Percentiles rank a stretch among this genome's conserved stretches.
phyloP scores from a whole-genome alignment of 2,888 invertebrate species.

The Amaurobius ferox region DNA sequence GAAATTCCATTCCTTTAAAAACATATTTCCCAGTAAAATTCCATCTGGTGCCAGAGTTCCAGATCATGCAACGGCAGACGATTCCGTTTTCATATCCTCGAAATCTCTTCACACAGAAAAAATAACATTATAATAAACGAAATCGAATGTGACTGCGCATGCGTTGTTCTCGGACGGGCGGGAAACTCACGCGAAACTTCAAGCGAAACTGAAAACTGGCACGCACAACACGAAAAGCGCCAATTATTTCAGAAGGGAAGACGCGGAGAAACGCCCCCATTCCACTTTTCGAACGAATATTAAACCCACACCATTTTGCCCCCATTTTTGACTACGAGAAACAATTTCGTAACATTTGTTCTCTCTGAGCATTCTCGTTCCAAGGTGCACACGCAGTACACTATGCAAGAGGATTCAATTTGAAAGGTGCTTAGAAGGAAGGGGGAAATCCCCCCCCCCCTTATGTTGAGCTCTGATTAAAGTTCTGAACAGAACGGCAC shows the following conservation, averaged over 20 bases:
- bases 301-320: not conserved
- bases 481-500: not conserved
- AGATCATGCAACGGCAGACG: not conserved
- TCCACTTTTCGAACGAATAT: constrained; percentile 48
- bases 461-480: constrained; percentile 26
- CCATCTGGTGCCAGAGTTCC: not conserved
- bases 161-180: constrained; percentile 33
- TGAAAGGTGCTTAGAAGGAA: constrained; percentile 28
- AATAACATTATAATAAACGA: constrained; percentile 54
- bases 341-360: constrained; percentile 68
- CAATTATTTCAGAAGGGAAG: constrained; percentile 57
- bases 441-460: not conserved
- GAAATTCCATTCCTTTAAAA: not conserved
- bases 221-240: constrained; percentile 69
- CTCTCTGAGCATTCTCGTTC: constrained; percentile 17
- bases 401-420: constrained; percentile 63
- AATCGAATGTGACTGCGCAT: constrained; percentile 62
- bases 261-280: not conserved
- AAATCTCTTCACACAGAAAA: not conserved
- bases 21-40: constrained; percentile 1
- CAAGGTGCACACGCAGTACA: constrained; percentile 50
- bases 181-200: constrained; percentile 56
- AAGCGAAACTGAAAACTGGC: constrained; percentile 58
- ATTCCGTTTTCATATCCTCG: not conserved
- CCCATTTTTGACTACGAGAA: constrained; percentile 23